Percentiles rank a stretch among this genome's conserved stretches.
Evolutionary conservation across 2,797 vertebrate genomes (phyloP).

Genomic region (Capromys pilorides): DNA sequence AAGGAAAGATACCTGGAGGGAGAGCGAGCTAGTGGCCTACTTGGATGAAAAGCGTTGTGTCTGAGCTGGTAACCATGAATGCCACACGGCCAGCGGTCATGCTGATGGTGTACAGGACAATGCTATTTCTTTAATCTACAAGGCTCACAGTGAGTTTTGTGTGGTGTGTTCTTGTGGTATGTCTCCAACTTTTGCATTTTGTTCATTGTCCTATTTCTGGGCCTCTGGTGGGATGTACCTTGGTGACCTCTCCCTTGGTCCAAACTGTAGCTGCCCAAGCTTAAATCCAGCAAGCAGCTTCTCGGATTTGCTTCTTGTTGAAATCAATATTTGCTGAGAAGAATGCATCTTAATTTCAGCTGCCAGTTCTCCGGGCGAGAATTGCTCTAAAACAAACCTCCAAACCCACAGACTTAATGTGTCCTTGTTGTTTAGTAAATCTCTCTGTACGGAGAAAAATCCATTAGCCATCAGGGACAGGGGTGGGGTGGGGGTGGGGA

Average conservation of each 20-base stretch:
- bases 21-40: not conserved
- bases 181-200: not conserved
- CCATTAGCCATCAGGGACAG: conserved; percentile 72
- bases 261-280: conserved; percentile 19
- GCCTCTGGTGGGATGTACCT: conserved; percentile 1
- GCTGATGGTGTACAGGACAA: rapidly evolving
- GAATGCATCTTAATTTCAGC: conserved; percentile 81
- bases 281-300: conserved; percentile 63
- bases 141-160: not conserved
- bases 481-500: not conserved
- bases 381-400: conserved; percentile 78
- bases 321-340: conserved; percentile 82
- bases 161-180: not conserved
- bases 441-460: conserved; percentile 70
- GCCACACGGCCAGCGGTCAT: rapidly evolving
- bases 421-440: conserved; percentile 81
- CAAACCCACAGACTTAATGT: conserved; percentile 78
- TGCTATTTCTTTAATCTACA: not conserved
- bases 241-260: conserved; percentile 7
- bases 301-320: conserved; percentile 76
- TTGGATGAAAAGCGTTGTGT: not conserved
- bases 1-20: not conserved
- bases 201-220: not conserved
- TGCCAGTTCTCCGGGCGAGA: conserved; percentile 69
- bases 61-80: not conserved